Base-by-base conservation (phyloP, 2,113 vertebrate genomes). In the Chionis minor region DNA sequence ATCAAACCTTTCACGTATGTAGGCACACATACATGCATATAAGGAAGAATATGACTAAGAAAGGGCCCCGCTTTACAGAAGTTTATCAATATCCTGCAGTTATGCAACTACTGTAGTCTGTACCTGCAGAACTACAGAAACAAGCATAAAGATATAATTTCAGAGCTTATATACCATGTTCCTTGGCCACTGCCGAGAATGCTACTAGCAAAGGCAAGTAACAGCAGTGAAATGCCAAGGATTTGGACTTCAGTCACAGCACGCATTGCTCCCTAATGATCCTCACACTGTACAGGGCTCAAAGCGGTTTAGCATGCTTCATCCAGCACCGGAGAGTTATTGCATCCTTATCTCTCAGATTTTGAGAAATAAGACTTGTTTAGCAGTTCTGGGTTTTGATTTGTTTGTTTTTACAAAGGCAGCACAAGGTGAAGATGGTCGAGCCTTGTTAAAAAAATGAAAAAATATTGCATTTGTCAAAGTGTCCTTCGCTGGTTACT, bases 361-460 rank as follows among this genome's bases (percentile, higher is more conserved):
- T 90, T 23, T 30, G 27, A 83, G 26, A 89, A 4, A 3, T 4
- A 33, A 55, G 17, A 47, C 9, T 40, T 55, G 4, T 38, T 73
- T 38, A 61, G 8, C 1, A 0, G 23, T 14, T 73, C 23, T n/a
- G 12, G 3, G 3, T 2, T 49, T 54, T 38, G 8, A 11, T 32
- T 33, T 9, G 4, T 45, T 23, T 35, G 1, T 11, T 26, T 55
- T 63, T n/a, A 51, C 40, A 42, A 42, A 59, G 6, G 13, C 6
- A 72, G 11, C 30, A 69, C 6, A 70, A 77, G 14, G 13, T 28
- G 7, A 51, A 55, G 8, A 38, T 26, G 2, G 9, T 65, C 1
- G 1, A 45, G 42, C 65, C 81, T 26, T 7, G 4, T n/a, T 24
- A 65, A 65, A 54, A 78, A 33, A 78, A 33, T 24, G 6, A 1